These are phyloP conservation scores for Hypena proboscidalis DNA, from an alignment of 2,888 invertebrate species.

Conservation along the genomic window DNA sequence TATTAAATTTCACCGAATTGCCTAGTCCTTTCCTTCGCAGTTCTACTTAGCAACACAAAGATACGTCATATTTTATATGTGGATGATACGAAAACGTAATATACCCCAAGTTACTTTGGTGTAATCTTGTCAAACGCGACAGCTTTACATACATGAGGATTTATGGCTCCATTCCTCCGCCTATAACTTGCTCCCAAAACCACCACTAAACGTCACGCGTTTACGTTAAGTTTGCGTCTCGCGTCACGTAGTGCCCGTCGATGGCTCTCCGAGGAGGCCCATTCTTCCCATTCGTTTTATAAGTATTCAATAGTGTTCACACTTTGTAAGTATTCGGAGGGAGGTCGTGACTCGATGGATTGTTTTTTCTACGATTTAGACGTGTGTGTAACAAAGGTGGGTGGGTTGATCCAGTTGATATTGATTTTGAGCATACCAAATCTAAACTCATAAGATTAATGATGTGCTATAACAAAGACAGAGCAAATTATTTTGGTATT, in stretches of 20 bases:
- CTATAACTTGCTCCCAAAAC: constrained; percentile 36
- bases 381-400: constrained; percentile 12
- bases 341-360: constrained; percentile 37
- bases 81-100: not conserved
- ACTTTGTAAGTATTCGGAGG: constrained; percentile 52
- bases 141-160: constrained; percentile 1
- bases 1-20: not conserved
- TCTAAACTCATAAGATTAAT: no score
- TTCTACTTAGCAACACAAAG: not conserved
- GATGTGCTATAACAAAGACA: no score
- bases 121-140: constrained; percentile 6
- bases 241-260: constrained; percentile 61
- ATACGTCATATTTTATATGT: not conserved
- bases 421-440: no score
- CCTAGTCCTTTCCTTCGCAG: not conserved
- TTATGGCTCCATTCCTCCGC: constrained; percentile 3
- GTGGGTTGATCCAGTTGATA: no score
- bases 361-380: constrained; percentile 35
- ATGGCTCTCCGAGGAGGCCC: constrained; percentile 63
- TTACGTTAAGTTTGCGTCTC: constrained; percentile 60
- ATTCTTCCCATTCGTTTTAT: constrained; percentile 63
- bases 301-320: constrained; percentile 69
- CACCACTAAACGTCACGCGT: constrained; percentile 54
- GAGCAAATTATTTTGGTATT: no score
- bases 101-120: constrained; percentile 1